These are phyloP conservation scores for Phaethornis superciliosus DNA, from an alignment of 2,113 vertebrate genomes.

Conservation along the genomic window DNA sequence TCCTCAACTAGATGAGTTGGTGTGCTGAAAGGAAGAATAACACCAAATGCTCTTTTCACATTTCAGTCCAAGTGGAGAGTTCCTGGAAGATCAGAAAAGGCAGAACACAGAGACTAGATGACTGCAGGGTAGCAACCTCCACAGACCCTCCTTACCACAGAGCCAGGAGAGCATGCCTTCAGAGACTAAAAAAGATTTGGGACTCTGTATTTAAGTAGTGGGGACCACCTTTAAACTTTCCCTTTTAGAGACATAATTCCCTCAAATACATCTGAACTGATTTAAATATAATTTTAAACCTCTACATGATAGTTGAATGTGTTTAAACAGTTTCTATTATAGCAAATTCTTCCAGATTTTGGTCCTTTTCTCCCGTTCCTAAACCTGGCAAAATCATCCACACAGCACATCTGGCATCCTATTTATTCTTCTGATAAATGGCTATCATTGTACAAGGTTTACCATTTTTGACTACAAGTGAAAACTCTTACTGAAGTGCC, in stretches of 20 bases:
- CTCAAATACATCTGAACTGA: not conserved
- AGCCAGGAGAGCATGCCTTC: rapidly evolving
- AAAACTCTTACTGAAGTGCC: not conserved
- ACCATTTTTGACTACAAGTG: not conserved
- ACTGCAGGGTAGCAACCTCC: not conserved
- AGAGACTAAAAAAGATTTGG: not conserved
- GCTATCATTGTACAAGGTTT: not conserved
- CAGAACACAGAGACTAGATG: not conserved
- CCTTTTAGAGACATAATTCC: not conserved
- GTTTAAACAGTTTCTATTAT: not conserved
- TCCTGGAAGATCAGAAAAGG: not conserved
- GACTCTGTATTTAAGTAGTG: not conserved
- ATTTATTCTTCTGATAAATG: not conserved
- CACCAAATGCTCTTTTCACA: not conserved
- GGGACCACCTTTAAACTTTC: not conserved
- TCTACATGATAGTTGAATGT: not conserved
- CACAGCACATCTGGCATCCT: not conserved
- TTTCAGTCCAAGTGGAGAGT: not conserved
- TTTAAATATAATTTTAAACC: not conserved
- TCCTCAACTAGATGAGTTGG: not conserved
- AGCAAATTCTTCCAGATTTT: not conserved
- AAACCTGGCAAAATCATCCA: not conserved
- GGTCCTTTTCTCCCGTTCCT: not conserved
- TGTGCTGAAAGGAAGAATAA: not conserved
- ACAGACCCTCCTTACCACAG: not conserved